Percentiles rank a stretch among this genome's conserved stretches.
Evolutionary conservation across 2,888 invertebrate species (phyloP).

Genomic region (Macroteleia sp.): DNA sequence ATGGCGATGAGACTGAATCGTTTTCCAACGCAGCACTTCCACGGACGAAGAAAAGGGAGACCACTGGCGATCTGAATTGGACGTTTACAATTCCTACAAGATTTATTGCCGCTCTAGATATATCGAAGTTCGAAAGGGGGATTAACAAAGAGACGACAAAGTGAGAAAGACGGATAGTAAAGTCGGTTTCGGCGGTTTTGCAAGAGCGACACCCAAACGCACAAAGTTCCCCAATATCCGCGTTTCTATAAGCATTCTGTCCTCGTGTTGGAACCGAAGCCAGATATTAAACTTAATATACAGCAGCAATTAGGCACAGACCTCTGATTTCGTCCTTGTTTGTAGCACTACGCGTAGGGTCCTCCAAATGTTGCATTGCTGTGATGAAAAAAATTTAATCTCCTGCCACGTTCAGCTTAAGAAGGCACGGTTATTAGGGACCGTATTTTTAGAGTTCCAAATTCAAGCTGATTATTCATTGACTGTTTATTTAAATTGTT

Average conservation of each 20-base stretch:
- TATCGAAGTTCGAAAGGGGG: constrained; percentile 65
- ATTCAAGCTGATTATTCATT: too few species aligned
- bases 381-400: constrained; percentile 49
- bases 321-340: constrained; percentile 61
- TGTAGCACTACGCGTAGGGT: constrained; percentile 35
- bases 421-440: too few species aligned
- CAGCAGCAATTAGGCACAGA: constrained; percentile 81
- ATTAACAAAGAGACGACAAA: constrained; percentile 29
- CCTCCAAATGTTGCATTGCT: constrained; percentile 53
- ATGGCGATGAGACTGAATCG: constrained; percentile 49
- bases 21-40: constrained; percentile 42
- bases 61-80: constrained; percentile 74
- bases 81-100: constrained; percentile 78
- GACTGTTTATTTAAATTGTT: too few species aligned
- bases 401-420: constrained; percentile 26
- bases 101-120: constrained; percentile 80
- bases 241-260: constrained; percentile 37
- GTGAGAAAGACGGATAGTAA: constrained; percentile 21
- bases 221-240: constrained; percentile 77
- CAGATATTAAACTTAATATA: constrained; percentile 82
- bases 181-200: constrained; percentile 59
- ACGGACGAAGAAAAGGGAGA: constrained; percentile 45
- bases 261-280: constrained; percentile 72
- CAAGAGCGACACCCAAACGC: constrained; percentile 63
- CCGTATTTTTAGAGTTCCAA: too few species aligned